These are phyloP conservation scores for Gadus macrocephalus DNA, from an alignment of 2,113 vertebrate species.

Conservation along the genomic window DNA sequence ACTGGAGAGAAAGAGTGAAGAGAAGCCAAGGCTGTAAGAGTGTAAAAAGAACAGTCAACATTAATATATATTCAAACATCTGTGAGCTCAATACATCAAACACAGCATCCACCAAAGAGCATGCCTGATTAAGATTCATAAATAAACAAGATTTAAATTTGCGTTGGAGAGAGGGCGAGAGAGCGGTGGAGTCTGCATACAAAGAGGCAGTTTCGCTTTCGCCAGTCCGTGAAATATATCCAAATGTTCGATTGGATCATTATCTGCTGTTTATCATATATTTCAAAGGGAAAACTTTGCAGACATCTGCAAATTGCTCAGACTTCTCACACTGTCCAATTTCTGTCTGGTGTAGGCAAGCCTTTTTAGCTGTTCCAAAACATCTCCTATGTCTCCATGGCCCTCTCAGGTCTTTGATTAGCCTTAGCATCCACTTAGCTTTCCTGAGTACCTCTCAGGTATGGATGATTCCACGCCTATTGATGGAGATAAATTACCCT, in stretches of 20 bases:
- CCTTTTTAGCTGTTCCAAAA: slow-evolving; percentile 29
- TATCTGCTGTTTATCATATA: slow-evolving; percentile 9
- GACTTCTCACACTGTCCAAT: slow-evolving; percentile 11
- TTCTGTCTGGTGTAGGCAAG: not conserved
- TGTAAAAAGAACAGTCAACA: slow-evolving; percentile 32
- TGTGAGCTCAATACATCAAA: slow-evolving; percentile 12
- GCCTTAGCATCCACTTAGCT: slow-evolving; percentile 55
- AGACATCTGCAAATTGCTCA: slow-evolving; percentile 15
- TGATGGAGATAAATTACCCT: slow-evolving; percentile 41
- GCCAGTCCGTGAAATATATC: slow-evolving; percentile 19
- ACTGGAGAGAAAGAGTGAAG: not conserved
- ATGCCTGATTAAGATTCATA: slow-evolving; percentile 35
- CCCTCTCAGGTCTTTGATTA: slow-evolving; percentile 47
- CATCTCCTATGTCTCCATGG: slow-evolving; percentile 37
- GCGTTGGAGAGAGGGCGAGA: not conserved
- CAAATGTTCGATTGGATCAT: slow-evolving; percentile 18
- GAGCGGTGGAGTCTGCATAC: not conserved
- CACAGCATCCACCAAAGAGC: slow-evolving; percentile 35
- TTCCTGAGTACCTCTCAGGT: slow-evolving; percentile 39
- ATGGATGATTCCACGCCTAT: slow-evolving; percentile 45
- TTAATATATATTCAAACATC: slow-evolving; percentile 21
- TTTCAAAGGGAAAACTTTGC: slow-evolving; percentile 31
- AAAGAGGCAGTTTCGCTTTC: not conserved
- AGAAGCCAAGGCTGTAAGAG: slow-evolving; percentile 5
- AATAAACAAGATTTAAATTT: slow-evolving; percentile 36